Evolutionary conservation across 2,888 invertebrate genomes (phyloP).

Genomic region (Drosophila monieri): DNA sequence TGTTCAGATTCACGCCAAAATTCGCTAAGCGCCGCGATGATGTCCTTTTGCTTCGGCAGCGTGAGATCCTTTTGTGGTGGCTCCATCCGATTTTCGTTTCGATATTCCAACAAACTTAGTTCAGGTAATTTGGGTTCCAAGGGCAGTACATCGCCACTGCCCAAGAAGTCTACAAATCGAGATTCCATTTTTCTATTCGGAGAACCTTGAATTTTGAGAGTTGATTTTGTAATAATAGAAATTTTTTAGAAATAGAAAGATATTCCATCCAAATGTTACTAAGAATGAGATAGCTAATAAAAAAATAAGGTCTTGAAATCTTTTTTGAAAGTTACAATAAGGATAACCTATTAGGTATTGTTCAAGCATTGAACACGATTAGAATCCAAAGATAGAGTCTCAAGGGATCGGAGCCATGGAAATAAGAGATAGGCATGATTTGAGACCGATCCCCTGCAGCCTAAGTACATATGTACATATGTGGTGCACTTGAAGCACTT

Average conservation of each 20-base stretch:
- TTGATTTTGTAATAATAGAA: background rate
- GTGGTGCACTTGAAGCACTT: too few relatives aligned
- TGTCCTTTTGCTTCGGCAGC: slow-evolving; percentile 4
- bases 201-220: slow-evolving; percentile 7
- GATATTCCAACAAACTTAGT: slow-evolving; percentile 17
- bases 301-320: too few relatives aligned
- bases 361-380: too few relatives aligned
- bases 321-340: too few relatives aligned
- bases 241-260: background rate
- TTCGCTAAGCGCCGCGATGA: slow-evolving; percentile 10
- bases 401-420: too few relatives aligned
- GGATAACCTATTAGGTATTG: too few relatives aligned
- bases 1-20: slow-evolving; percentile 20
- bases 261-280: background rate
- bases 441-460: too few relatives aligned
- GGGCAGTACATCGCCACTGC: background rate
- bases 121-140: slow-evolving; percentile 32
- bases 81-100: slow-evolving; percentile 20
- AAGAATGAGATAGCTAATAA: background rate
- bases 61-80: background rate
- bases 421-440: too few relatives aligned
- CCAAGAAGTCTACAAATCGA: background rate
- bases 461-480: too few relatives aligned
- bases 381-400: too few relatives aligned
- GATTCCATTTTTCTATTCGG: slow-evolving; percentile 5